Conservation (phyloP, 2,113 vertebrate genomes). For the Orthonyx spaldingii region DNA sequence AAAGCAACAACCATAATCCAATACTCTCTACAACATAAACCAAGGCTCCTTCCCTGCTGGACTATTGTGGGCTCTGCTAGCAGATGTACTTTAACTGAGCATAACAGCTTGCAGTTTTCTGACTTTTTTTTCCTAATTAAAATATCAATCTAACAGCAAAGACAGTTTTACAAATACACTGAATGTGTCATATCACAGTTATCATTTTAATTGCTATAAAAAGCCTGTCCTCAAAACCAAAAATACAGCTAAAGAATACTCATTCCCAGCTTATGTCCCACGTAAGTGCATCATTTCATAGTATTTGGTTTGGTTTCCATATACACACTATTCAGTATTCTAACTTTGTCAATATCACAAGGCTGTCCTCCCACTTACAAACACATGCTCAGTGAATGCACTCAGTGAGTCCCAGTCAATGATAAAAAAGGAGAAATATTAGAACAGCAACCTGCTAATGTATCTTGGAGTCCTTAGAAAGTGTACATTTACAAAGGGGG, state of each 20-base stretch:
- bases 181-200: not conserved
- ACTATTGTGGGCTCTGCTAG: not conserved
- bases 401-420: not conserved
- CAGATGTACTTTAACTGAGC: not conserved
- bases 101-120: not conserved
- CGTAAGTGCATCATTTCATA: not conserved
- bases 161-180: not conserved
- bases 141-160: not conserved
- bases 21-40: not conserved
- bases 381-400: not conserved
- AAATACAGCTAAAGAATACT: not conserved
- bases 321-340: not conserved
- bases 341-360: not conserved
- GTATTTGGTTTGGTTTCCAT: not conserved
- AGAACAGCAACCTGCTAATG: not conserved
- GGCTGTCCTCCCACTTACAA: not conserved
- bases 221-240: not conserved
- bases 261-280: not conserved
- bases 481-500: not conserved
- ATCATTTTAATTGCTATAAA: not conserved
- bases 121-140: not conserved
- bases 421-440: not conserved
- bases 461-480: not conserved
- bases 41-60: not conserved
- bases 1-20: not conserved